Base-by-base conservation (phyloP, 1,140 invertebrate genomes). In the Tetraneura akinire region DNA sequence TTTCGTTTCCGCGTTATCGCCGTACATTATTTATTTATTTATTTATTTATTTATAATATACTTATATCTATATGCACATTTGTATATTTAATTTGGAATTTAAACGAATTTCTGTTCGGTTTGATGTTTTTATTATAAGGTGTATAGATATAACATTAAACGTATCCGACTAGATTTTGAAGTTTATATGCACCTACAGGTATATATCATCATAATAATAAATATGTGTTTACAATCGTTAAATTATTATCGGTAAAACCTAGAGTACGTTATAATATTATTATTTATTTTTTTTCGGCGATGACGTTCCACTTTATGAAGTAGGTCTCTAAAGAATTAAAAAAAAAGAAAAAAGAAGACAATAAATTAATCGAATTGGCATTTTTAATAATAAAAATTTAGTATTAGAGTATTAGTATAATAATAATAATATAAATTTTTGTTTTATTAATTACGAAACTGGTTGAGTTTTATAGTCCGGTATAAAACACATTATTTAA, bases 381-480 rank as follows among this genome's bases (percentile, higher is more conserved):
- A 21, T 74, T 74, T 37, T 42, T 16, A 42, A 6, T 32, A 53
- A 32, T 29, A 32, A 73, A 73, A 37, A 66, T 42, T 42, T 26
- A 23, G 23, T 49, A 18, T 49, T 26, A 9, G 45, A 10, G 32
- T 70, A 42, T 66, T 26, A 60, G 57, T 60, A 37, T 8, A 4
- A 21, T 45, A 42, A 6, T 23, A n/a, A n/a, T n/a, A n/a, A n/a
- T n/a, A n/a, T n/a, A 11, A 14, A 42, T 66, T 66, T 42, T 66
- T 62, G 21, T 60, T 76, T 74, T 60, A 76, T 76, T 60, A 57
- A 60, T 60, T 60, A 45, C 10, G 6, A 78, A 78, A 78, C 74
- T 78, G 74, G 74, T 78, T 78, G 37, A 55, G 14, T 57, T 78
- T 78, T 78, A 78, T 62, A 26, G 74, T 45, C 55, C 16, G n/a